A percentile compares a stretch with the other conserved stretches of the same genome.
These are phyloP conservation scores for Callitettix versicolor DNA, from an alignment of 1,140 invertebrate species.

Conservation along the genomic window DNA sequence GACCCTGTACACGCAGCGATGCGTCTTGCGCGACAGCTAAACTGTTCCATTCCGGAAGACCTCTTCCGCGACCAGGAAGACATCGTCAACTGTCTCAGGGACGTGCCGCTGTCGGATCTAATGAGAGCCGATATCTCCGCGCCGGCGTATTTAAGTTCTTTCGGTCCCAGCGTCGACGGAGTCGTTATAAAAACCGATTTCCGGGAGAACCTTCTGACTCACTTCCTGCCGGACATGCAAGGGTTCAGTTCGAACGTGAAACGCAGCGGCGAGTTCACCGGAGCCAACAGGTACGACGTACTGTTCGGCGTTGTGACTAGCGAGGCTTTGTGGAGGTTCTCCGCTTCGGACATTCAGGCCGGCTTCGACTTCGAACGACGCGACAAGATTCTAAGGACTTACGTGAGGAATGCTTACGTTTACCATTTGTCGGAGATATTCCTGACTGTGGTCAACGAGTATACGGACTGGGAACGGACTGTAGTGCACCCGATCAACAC, in stretches of 20 bases:
- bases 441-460: conserved; percentile 91
- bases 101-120: conserved; percentile 63
- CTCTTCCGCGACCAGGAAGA: conserved; percentile 64
- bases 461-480: conserved; percentile 92
- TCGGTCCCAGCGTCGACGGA: conserved; percentile 76
- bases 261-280: conserved; percentile 37
- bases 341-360: conserved; percentile 66
- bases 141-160: conserved; percentile 73
- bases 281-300: conserved; percentile 57
- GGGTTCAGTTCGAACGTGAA: conserved; percentile 30
- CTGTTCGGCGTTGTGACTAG: conserved; percentile 76
- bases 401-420: conserved; percentile 85
- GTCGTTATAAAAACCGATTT: conserved; percentile 74
- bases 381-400: conserved; percentile 84
- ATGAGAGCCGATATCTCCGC: conserved; percentile 66
- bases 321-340: conserved; percentile 72
- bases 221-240: conserved; percentile 26
- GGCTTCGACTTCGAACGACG: conserved; percentile 84
- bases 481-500: conserved; percentile 85
- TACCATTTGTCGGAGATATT: conserved; percentile 95
- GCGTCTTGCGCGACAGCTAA: conserved; percentile 70
- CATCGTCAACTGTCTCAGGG: conserved; percentile 69
- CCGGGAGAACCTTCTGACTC: conserved; percentile 52
- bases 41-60: conserved; percentile 74
- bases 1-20: conserved; percentile 78